Evolutionary conservation across 2,113 vertebrate species (phyloP), one percentile per base, ranked within the genome.

Genomic region (Xyrauchen texanus): DNA sequence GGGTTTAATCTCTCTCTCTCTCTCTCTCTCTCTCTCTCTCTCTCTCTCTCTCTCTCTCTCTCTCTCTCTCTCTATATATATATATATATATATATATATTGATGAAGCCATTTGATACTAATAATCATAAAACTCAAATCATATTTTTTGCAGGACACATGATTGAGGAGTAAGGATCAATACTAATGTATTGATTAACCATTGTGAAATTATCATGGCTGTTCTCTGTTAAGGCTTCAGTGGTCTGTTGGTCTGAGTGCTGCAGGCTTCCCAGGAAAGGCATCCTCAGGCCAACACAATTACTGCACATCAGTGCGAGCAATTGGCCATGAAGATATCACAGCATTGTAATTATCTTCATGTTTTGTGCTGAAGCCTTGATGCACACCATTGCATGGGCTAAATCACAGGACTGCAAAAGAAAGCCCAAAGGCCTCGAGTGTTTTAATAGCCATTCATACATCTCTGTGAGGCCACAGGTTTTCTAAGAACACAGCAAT

Each of bases 301-400:
- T 92, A 91, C 90, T 86, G 83, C 86, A 87, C 89, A 92, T 91
- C 90, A 90, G 87, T 87, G 78, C 74, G 87, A 87, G 85, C 88
- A 92, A 92, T 91, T 92, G 90, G 81, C 80, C 89, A 70, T 93
- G 89, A 91, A 90, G 90, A 89, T 90, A 90, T 90, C 87, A 89
- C 82, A 78, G 83, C 81, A 79, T 69, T 77, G 87, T 88, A 89
- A 90, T 87, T 85, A 87, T 81, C 69, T 83, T 85, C 78, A 81
- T 80, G 79, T 90, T 90, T 90, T 90, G 83, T 83, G 85, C 82
- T 72, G 83, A 69, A 71, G 58, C 64, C 85, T 89, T 91, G 90
- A 90, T 91, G 84, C 85, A 87, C 78, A 88, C 76, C 63, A 87
- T 79, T 52, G 74, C 60, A 69, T 82, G 49, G 12, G 11, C 55